phyloP scores from a whole-genome alignment of 2,797 vertebrate species.

The Myiotriccus ornatus region DNA sequence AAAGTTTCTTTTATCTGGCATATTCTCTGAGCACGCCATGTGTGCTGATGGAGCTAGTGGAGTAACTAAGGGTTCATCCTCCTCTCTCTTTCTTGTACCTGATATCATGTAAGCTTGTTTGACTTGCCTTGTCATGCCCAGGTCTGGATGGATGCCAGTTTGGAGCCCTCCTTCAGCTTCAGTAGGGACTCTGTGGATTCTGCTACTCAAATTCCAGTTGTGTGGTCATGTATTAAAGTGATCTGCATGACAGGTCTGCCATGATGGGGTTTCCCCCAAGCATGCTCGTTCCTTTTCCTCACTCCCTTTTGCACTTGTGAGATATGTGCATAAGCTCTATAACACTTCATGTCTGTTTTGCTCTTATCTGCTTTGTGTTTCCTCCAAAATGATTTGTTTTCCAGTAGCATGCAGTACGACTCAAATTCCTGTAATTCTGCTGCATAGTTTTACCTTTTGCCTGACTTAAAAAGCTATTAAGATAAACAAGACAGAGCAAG shows the following conservation, averaged over 20 bases:
- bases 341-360: not conserved
- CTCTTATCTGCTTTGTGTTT: not conserved
- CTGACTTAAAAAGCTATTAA: not conserved
- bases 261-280: not conserved
- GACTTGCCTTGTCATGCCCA: not conserved
- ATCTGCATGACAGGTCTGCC: not conserved
- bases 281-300: not conserved
- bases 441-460: not conserved
- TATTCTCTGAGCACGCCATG: not conserved
- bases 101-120: not conserved
- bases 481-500: not conserved
- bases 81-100: not conserved
- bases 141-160: not conserved
- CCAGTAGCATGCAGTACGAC: fast-evolving
- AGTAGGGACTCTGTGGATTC: not conserved
- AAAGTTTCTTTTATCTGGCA: not conserved
- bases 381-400: not conserved
- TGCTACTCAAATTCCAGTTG: not conserved
- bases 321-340: not conserved
- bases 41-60: not conserved
- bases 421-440: not conserved
- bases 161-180: not conserved
- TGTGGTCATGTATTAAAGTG: not conserved
- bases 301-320: not conserved
- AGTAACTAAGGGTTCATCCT: not conserved